These are phyloP conservation scores for Stichopus chloronotus DNA, from an alignment of 35 echinoderm and acorn worm genomes.

Conservation along the genomic window DNA sequence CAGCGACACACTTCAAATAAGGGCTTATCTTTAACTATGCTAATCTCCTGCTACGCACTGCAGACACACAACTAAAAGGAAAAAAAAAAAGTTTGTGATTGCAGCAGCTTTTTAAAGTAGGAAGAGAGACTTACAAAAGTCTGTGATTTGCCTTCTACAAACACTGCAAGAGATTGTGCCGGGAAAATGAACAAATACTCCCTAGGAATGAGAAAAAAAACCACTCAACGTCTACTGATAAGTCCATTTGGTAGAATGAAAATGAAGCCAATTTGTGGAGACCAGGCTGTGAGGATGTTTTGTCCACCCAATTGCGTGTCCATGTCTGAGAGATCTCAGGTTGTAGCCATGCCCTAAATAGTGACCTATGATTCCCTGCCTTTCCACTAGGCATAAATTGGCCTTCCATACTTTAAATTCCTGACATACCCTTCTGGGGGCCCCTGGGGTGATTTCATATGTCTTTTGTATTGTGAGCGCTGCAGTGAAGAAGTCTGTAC, in stretches of 20 bases:
- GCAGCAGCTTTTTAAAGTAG: background rate
- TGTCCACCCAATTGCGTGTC: background rate
- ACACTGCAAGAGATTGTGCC: background rate
- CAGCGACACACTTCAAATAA: conserved; percentile 38
- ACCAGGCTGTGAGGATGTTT: background rate
- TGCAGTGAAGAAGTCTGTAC: background rate
- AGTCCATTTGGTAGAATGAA: background rate
- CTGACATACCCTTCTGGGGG: conserved; percentile 48
- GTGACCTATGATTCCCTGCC: conserved; percentile 32
- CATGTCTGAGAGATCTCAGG: background rate
- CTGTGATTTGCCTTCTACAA: background rate
- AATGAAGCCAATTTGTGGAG: background rate
- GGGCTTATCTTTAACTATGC: conserved; percentile 26
- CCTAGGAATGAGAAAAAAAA: background rate
- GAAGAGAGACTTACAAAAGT: background rate
- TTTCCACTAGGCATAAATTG: conserved; percentile 11
- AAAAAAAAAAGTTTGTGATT: background rate
- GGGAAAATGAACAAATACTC: background rate
- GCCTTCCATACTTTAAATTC: conserved; percentile 59
- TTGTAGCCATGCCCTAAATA: conserved; percentile 45
- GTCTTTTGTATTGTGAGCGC: background rate
- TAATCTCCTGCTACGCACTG: background rate
- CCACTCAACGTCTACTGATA: no score
- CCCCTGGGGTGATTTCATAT: conserved; percentile 46
- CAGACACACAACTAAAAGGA: background rate